Evolutionary conservation across 2,888 invertebrate genomes (phyloP).

Genomic region (Parnassius smintheus): DNA sequence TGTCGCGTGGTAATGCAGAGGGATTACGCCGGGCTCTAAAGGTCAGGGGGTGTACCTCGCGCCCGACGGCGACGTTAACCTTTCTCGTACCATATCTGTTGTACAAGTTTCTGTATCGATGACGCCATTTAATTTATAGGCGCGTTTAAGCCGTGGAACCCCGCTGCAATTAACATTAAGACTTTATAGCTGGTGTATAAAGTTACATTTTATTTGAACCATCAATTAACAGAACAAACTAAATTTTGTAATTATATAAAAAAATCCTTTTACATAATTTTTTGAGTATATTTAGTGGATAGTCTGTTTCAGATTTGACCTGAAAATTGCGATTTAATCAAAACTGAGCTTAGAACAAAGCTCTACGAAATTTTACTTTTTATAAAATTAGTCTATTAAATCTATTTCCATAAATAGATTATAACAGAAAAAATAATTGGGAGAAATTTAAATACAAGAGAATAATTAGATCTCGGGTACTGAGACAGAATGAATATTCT

Average conservation of each 20-base stretch:
- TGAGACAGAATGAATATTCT: slow-evolving; percentile 42
- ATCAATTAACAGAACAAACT: too few relatives aligned
- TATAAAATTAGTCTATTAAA: neutral
- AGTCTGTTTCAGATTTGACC: too few relatives aligned
- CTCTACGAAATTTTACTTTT: neutral
- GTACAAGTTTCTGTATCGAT: slow-evolving; percentile 44
- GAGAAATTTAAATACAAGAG: slow-evolving; percentile 29
- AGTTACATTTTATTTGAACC: too few relatives aligned
- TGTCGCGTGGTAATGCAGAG: slow-evolving; percentile 47
- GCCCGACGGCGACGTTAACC: slow-evolving; percentile 35
- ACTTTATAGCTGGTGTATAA: slow-evolving; percentile 2
- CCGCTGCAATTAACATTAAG: neutral
- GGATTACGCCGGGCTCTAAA: slow-evolving; percentile 55
- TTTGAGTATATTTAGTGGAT: too few relatives aligned
- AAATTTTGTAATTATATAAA: too few relatives aligned
- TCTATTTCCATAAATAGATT: slow-evolving; percentile 1
- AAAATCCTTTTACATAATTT: too few relatives aligned
- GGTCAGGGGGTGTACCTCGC: slow-evolving; percentile 53
- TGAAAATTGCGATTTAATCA: neutral
- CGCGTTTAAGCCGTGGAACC: neutral
- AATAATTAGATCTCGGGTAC: slow-evolving; percentile 37
- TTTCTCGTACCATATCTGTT: slow-evolving; percentile 36
- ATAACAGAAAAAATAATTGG: slow-evolving; percentile 9
- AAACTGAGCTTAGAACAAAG: neutral
- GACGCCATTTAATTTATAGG: slow-evolving; percentile 49